Conservation (phyloP, 1,140 invertebrate genomes). For the Apis florea region DNA sequence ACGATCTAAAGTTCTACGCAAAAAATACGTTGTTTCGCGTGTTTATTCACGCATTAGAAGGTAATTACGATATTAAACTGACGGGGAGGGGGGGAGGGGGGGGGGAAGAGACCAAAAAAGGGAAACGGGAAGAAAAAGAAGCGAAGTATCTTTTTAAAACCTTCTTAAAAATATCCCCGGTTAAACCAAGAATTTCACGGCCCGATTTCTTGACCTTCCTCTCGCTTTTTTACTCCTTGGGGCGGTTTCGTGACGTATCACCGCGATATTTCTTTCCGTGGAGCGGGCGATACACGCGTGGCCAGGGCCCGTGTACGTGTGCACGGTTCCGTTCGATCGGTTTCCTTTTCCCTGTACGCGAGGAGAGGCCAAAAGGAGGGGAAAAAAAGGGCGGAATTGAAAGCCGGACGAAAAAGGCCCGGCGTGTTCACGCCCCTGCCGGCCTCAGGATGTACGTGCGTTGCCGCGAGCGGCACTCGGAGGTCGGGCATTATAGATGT, state of each 20-base stretch:
- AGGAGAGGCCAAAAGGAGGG: background rate
- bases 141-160: background rate
- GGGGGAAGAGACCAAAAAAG: background rate
- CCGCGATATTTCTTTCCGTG: conserved; percentile 44
- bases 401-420: conserved; percentile 62
- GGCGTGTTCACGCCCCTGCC: conserved; percentile 58
- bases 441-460: conserved; percentile 58
- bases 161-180: background rate
- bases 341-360: conserved; percentile 29
- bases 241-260: conserved; percentile 41
- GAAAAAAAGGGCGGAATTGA: conserved; percentile 58
- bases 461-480: conserved; percentile 49
- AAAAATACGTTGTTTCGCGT: background rate
- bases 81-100: background rate
- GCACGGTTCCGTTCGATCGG: conserved; percentile 43
- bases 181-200: background rate
- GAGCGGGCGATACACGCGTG: conserved; percentile 32
- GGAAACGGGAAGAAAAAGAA: no score
- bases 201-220: conserved; percentile 39
- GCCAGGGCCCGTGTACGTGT: conserved; percentile 4
- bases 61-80: no score
- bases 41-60: background rate
- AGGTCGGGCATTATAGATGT: conserved; percentile 65
- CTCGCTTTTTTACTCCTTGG: conserved; percentile 1
- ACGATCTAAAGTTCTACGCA: background rate